Evolutionary conservation across 2,113 vertebrate genomes (phyloP), one percentile per base, ranked within the genome.

Genomic region (Elephantulus edwardii): DNA sequence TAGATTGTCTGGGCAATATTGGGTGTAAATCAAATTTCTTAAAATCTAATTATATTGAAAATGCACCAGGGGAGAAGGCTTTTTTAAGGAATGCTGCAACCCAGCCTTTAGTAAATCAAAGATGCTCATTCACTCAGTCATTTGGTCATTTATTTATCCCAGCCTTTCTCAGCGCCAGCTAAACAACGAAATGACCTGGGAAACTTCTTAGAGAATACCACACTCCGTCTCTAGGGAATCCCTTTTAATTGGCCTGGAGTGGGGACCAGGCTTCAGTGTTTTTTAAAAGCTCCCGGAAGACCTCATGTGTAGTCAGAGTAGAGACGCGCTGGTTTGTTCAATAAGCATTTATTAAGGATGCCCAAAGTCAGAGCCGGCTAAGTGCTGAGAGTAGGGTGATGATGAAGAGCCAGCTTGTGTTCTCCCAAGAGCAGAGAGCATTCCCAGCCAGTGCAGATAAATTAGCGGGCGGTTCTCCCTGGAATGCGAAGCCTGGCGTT

Each of bases 11-110:
- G 9, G 2, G 91, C 93, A 93, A 93, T 94, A 94, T 91, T 94
- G 96, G 94, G 95, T 95, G 91, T 96, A 96, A 96, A 96, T 96
- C 96, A 96, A 96, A 95, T 96, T 96, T 91, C 92, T 91, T 91
- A 92, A 92, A 96, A 96, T 96, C 44, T 38, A 96, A 95, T 96
- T 96, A 93, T 76, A 42, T 76, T 26, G 83, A 86, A 93, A 94
- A 95, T 72, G 86, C 71, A 80, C 86, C 92, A 22, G 92, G 94
- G 94, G 96, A 95, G 83, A 35, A 13, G 52, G 88, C 81, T 93
- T 94, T 92, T 75, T 68, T 68, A 90, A 88, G 74, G 83, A 88
- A 85, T 54, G 91, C 88, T 80, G 92, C 92, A 30, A 72, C 33
- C 88, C 54, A 83, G 92, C 83, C 88, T 72, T 93, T 85, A 46